Base-by-base conservation (phyloP, 2,888 invertebrate genomes). In the Erynnis tages region DNA sequence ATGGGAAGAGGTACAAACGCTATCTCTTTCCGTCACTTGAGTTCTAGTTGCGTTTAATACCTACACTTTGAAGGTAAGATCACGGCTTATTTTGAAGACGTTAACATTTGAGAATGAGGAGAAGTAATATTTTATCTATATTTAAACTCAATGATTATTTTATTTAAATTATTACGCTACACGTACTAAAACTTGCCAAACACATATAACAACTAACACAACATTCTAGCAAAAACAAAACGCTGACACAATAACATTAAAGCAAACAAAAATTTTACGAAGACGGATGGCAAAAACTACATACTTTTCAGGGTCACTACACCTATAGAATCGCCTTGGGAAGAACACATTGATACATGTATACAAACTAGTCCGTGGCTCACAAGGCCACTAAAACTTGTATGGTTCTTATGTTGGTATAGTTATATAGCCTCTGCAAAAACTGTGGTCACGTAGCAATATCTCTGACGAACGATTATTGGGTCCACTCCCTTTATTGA, bases 381-480 rank as follows among this genome's bases (percentile, higher is more conserved):
- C 25, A 7, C 40, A 27, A 29, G 17, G 41, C 16, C 29, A 17
- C 29, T 16, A 29, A 43, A 43, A 14, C 29, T 43, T 14, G 41
- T 43, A 43, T 16, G 27, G 30, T 30, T 5, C 3, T 21, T 4
- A 16, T 32, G 32, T n/a, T n/a, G n/a, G n/a, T n/a, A n/a, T n/a
- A n/a, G n/a, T n/a, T 44, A 32, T 32, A 32, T 32, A 32, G 29
- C 44, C 19, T 11, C 14, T 1, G 44, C 30, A 32, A 44, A 44
- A 44, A 32, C 44, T 21, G 13, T 13, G 23, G 21, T 44, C 44
- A 32, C 32, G 44, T 32, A 21, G 30, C 21, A 19, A 44, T 44
- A 32, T 10, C 44, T 44, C 44, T 7, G 19, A 21, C 21, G 44
- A 32, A 44, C 44, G 32, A 32, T 44, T 44, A 44, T 32, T 32